Evolutionary conservation across 2,888 invertebrate genomes (phyloP).

Genomic region (Oligia strigilis): DNA sequence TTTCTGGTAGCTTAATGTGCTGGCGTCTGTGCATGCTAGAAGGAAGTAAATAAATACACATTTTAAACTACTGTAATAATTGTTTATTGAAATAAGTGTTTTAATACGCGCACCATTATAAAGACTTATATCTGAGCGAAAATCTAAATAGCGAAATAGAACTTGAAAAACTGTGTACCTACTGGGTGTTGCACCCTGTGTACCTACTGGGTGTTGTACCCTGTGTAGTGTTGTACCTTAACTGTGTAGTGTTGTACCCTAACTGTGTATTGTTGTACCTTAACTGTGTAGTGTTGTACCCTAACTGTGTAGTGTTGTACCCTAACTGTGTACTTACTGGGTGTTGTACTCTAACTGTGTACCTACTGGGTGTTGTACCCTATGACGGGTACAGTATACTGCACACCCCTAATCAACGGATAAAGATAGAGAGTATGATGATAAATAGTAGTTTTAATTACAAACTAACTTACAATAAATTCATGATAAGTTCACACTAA

Average conservation of each 20-base stretch:
- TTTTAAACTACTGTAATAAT: background rate
- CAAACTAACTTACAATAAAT: conserved; percentile 2
- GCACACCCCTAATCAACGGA: background rate
- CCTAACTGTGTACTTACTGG: too few relatives aligned
- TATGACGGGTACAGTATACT: background rate
- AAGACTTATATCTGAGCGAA: background rate
- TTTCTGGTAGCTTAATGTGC: too few relatives aligned
- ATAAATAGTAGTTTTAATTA: conserved; percentile 12
- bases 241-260: too few relatives aligned
- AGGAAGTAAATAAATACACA: conserved; percentile 6
- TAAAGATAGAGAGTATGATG: background rate
- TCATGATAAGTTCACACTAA: background rate
- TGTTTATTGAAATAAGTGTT: background rate
- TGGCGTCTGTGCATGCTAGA: too few relatives aligned
- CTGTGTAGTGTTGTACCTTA: too few relatives aligned
- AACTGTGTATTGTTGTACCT: too few relatives aligned
- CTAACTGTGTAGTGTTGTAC: too few relatives aligned
- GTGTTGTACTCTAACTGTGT: too few relatives aligned
- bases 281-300: too few relatives aligned
- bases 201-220: background rate
- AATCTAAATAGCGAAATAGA: background rate
- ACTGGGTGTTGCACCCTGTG: too few relatives aligned
- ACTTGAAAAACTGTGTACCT: background rate
- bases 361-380: background rate
- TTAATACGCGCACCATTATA: background rate